Evolutionary conservation across 92 coral and sea anemone genomes (phyloP).

Genomic region (Umimayanthus kanabou): DNA sequence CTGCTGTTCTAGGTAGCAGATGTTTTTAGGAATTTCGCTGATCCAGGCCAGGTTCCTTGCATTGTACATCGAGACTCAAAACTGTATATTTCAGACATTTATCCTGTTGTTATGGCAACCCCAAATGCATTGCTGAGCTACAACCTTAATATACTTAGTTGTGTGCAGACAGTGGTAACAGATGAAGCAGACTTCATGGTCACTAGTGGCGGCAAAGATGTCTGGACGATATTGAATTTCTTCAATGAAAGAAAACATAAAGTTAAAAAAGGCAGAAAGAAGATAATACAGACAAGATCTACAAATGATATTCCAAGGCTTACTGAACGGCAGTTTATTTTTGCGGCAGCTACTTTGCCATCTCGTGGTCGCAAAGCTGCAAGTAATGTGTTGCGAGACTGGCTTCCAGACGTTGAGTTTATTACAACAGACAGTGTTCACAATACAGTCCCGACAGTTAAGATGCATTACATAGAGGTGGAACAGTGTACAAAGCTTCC

Average conservation of each 20-base stretch:
- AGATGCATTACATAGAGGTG: constrained; percentile 60
- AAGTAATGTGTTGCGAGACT: constrained; percentile 63
- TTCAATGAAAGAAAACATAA: constrained; percentile 44
- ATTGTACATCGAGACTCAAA: constrained; percentile 79
- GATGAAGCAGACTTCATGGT: constrained; percentile 91
- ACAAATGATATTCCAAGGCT: neutral
- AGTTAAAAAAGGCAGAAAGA: neutral
- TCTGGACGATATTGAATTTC: constrained; percentile 77
- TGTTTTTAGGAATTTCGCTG: constrained; percentile 69
- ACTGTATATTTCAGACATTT: constrained; percentile 54
- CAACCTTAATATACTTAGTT: constrained; percentile 54
- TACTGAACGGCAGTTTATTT: constrained; percentile 77
- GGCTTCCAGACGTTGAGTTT: constrained; percentile 70
- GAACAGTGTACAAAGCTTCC: constrained; percentile 68
- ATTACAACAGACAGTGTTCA: constrained; percentile 70
- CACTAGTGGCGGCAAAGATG: constrained; percentile 78
- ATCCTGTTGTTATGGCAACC: constrained; percentile 88
- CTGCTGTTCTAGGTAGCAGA: constrained; percentile 66
- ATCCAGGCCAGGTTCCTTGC: constrained; percentile 68
- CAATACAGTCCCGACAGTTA: constrained; percentile 72
- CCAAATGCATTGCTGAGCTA: constrained; percentile 81
- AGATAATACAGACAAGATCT: neutral
- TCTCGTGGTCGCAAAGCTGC: constrained; percentile 82
- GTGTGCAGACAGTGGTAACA: constrained; percentile 66
- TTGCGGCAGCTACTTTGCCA: constrained; percentile 96